Evolutionary conservation across 2,113 vertebrate genomes (phyloP), one percentile per base, ranked within the genome.

Genomic region (Thalassoma bifasciatum): DNA sequence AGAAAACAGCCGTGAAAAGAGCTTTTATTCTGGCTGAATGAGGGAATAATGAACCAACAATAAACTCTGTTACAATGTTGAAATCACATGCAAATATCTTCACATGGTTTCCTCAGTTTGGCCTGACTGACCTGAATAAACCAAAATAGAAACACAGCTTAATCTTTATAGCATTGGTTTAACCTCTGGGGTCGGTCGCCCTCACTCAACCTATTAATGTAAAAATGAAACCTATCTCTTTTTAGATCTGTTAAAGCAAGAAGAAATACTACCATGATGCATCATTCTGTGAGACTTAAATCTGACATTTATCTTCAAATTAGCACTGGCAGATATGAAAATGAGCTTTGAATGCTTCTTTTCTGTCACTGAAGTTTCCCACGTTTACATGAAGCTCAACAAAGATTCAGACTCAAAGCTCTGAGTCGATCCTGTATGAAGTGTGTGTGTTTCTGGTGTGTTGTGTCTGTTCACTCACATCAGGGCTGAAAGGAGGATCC

Each of bases 401-500:
- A 4, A 17, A 38, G 52, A 70, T 69, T 73, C 11, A 50, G 19
- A 58, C 78, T 64, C 17, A 40, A 26, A 14, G 53, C 72, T 19
- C 50, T 62, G 69, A 82, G 49, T 37, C 16, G 14, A 47, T 44
- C 26, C 53, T 42, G 53, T 37, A 13, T 72, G 36, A 5, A 9
- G 60, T 46, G 8, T 10, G 14, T 7, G 10, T 13, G 3, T 38
- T 3, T 19, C 12, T 42, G 12, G 26, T 53, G 46, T 37, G 36
- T 13, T 10, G 50, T 44, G 42, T 37, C 37, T 16, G 40, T 22
- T 16, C 2, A 24, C 96, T 95, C 91, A 97, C 96, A 72, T 98
- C 96, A 23, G 96, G 97, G 78, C 86, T 93, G 91, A 98, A 98
- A 2, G 97, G 96, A 23, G 97, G 95, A 47, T 97, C 96, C 79